These are phyloP conservation scores for Myripristis jacobus DNA, from an alignment of 2,797 vertebrate species.

Conservation along the genomic window DNA sequence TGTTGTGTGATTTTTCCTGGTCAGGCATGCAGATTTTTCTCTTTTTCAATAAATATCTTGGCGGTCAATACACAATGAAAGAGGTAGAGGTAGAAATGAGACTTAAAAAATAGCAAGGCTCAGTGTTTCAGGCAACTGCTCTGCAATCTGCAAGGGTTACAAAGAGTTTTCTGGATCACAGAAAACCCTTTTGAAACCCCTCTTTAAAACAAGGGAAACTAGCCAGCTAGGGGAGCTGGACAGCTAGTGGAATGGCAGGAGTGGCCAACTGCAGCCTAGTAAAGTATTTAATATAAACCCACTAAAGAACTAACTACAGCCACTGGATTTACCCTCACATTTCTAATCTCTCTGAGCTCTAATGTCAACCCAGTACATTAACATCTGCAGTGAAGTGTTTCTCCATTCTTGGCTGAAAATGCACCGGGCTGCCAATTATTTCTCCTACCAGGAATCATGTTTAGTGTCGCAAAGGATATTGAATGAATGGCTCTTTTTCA, in stretches of 20 bases:
- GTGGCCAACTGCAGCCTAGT: constrained; percentile 55
- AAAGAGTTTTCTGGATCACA: constrained; percentile 24
- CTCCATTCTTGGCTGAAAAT: constrained; percentile 57
- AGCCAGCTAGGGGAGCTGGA: constrained; percentile 34
- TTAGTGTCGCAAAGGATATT: constrained; percentile 68
- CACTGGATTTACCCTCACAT: constrained; percentile 64
- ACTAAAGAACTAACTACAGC: constrained; percentile 56
- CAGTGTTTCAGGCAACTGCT: constrained; percentile 7
- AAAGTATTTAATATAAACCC: constrained; percentile 73
- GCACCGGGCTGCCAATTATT: constrained; percentile 61
- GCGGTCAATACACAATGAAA: no score
- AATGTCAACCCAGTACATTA: constrained; percentile 53
- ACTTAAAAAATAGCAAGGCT: background rate
- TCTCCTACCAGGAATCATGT: constrained; percentile 63
- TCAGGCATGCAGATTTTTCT: background rate
- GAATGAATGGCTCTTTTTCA: constrained; percentile 73
- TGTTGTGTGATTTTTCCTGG: no score
- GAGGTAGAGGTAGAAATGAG: background rate
- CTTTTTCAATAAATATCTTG: no score
- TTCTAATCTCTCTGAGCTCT: constrained; percentile 64
- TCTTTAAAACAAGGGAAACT: constrained; percentile 43
- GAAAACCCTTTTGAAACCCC: constrained; percentile 37
- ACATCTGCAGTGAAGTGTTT: constrained; percentile 43
- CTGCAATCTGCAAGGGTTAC: background rate
- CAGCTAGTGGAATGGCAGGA: constrained; percentile 40